Percentiles rank a stretch among this genome's conserved stretches.
These are phyloP conservation scores for Lypha dubia DNA, from an alignment of 2,888 invertebrate species.

Conservation along the genomic window DNA sequence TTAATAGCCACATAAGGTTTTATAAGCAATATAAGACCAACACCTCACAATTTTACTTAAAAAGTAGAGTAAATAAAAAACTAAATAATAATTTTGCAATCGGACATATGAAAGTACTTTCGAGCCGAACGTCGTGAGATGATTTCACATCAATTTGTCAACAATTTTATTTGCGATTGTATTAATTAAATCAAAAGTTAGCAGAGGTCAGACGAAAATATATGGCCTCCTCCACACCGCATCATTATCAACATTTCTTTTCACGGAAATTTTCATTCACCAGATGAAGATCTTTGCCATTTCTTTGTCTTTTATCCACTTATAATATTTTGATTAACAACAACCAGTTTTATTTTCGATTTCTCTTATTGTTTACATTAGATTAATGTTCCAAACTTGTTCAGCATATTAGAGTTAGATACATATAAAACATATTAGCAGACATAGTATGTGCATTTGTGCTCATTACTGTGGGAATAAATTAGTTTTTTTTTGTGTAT, in stretches of 20 bases:
- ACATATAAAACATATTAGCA: slow-evolving; percentile 1
- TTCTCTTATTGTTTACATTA: slow-evolving; percentile 61
- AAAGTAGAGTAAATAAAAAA: no score
- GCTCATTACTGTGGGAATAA: slow-evolving; percentile 53
- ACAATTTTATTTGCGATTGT: slow-evolving; percentile 39
- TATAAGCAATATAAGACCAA: no score
- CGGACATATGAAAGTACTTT: background rate
- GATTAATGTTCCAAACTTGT: slow-evolving; percentile 26
- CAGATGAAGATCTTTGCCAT: background rate
- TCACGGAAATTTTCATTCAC: background rate
- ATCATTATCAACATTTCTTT: background rate
- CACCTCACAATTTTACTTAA: no score
- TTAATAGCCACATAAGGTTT: no score
- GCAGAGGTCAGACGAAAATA: slow-evolving; percentile 59
- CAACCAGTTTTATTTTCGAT: slow-evolving; percentile 42
- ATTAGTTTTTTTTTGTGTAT: background rate
- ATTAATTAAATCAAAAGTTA: slow-evolving; percentile 67
- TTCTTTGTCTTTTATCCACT: background rate
- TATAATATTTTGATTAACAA: background rate
- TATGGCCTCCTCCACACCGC: slow-evolving; percentile 13
- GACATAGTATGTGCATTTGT: slow-evolving; percentile 39
- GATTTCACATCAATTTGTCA: slow-evolving; percentile 54
- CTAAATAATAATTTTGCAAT: no score
- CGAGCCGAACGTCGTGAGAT: slow-evolving; percentile 14
- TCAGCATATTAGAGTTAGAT: background rate